Evolutionary conservation across 2,797 vertebrate genomes (phyloP).

Genomic region (Carduelis carduelis): DNA sequence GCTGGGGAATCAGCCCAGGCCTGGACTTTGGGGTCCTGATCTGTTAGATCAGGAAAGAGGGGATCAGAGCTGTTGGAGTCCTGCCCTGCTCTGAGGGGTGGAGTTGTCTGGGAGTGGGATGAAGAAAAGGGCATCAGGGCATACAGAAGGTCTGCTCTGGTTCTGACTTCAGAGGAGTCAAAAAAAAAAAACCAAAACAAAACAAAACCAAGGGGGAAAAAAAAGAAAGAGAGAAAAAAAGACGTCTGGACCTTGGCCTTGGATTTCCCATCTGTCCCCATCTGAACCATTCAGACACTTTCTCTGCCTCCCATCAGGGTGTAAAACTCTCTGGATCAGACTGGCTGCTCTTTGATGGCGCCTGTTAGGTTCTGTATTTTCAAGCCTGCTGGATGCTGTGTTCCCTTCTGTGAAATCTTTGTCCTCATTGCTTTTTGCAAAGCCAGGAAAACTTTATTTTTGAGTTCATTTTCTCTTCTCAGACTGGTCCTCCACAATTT

Average conservation of each 20-base stretch:
- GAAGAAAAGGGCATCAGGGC: neutral
- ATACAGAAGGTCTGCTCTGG: neutral
- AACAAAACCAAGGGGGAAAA: no score
- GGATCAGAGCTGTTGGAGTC: fast-evolving
- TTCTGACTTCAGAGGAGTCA: neutral
- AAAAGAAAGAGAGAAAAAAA: no score
- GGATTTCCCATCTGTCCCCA: neutral
- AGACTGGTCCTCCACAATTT: neutral
- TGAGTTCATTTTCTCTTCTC: neutral
- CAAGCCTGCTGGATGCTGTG: neutral
- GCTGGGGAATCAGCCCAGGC: neutral
- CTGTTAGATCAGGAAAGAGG: neutral
- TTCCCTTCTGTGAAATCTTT: neutral
- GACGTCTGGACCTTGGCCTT: neutral
- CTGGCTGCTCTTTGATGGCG: neutral
- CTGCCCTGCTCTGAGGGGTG: neutral
- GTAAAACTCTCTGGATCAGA: neutral
- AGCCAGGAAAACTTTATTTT: neutral
- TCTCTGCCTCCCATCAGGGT: neutral
- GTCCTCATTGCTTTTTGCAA: neutral
- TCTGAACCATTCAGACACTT: neutral
- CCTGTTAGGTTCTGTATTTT: neutral
- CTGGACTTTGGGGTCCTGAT: neutral
- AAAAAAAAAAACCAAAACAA: neutral
- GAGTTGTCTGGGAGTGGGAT: neutral